Evolutionary conservation across 2,113 vertebrate genomes (phyloP).

Genomic region (Zootoca vivipara): DNA sequence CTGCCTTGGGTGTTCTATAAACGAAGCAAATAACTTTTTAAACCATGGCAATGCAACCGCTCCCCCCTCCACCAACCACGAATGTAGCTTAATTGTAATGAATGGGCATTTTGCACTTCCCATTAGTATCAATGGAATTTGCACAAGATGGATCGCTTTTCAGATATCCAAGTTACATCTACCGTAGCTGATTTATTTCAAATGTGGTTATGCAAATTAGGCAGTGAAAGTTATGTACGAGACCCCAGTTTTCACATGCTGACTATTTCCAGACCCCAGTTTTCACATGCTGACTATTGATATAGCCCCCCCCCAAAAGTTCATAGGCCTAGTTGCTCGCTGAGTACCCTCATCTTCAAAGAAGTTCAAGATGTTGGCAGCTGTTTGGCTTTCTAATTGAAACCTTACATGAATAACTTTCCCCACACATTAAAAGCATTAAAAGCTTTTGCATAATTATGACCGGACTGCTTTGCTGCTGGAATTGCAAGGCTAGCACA

Average conservation of each 20-base stretch:
- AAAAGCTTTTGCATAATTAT: slow-evolving; percentile 29
- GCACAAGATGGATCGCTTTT: neutral
- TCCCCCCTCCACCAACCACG: neutral
- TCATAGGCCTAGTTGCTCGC: slow-evolving; percentile 14
- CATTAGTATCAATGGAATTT: neutral
- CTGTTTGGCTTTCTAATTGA: slow-evolving; percentile 57
- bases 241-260: slow-evolving; percentile 33
- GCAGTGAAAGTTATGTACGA: slow-evolving; percentile 1
- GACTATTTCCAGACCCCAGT: slow-evolving; percentile 26
- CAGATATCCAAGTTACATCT: neutral
- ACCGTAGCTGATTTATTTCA: slow-evolving; percentile 21
- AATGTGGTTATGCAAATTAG: slow-evolving; percentile 31
- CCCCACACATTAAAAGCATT: slow-evolving; percentile 35
- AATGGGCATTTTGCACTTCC: neutral
- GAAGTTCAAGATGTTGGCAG: slow-evolving; percentile 43
- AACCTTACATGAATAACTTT: slow-evolving; percentile 54
- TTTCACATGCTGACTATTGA: slow-evolving; percentile 38
- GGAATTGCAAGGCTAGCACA: neutral
- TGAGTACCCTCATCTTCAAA: slow-evolving; percentile 30
- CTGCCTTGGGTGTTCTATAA: neutral
- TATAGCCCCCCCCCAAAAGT: neutral
- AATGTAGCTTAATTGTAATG: neutral
- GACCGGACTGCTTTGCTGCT: neutral
- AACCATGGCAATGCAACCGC: neutral
- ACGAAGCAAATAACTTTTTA: neutral